Evolutionary conservation across 2,797 vertebrate species (phyloP).

Genomic region (Sebastes vulpes): DNA sequence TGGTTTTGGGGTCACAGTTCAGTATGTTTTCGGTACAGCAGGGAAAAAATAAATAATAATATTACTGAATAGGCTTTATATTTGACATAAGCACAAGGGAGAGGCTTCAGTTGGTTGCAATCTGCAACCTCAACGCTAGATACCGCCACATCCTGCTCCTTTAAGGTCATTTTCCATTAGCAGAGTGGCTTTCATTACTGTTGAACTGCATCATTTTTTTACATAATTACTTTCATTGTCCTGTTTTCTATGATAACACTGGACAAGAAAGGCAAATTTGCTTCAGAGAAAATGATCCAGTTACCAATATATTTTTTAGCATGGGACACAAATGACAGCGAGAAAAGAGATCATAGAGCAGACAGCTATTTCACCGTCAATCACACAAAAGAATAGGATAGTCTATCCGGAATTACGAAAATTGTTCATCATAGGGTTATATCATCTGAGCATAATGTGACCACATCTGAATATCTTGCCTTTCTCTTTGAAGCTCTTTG

Average conservation of each 20-base stretch:
- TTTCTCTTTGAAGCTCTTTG: constrained; percentile 56
- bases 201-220: constrained; percentile 30
- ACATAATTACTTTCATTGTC: constrained; percentile 26
- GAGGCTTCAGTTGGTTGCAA: not conserved
- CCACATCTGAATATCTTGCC: constrained; percentile 41
- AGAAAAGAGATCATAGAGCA: not conserved
- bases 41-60: too few relatives aligned
- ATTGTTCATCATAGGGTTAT: constrained; percentile 34
- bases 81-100: not conserved
- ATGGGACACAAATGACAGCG: not conserved
- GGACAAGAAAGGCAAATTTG: constrained; percentile 31
- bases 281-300: constrained; percentile 21
- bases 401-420: constrained; percentile 41
- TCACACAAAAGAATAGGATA: constrained; percentile 17
- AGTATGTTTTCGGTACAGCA: too few relatives aligned
- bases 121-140: not conserved
- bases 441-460: constrained; percentile 37
- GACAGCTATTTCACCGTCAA: constrained; percentile 18
- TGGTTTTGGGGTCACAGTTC: not conserved
- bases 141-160: not conserved
- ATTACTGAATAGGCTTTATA: too few relatives aligned
- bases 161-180: constrained; percentile 10
- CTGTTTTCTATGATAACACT: not conserved
- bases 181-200: not conserved
- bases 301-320: constrained; percentile 2